These are phyloP conservation scores for Psammodynastes pulverulentus DNA, from an alignment of 2,113 vertebrate species.

Conservation along the genomic window DNA sequence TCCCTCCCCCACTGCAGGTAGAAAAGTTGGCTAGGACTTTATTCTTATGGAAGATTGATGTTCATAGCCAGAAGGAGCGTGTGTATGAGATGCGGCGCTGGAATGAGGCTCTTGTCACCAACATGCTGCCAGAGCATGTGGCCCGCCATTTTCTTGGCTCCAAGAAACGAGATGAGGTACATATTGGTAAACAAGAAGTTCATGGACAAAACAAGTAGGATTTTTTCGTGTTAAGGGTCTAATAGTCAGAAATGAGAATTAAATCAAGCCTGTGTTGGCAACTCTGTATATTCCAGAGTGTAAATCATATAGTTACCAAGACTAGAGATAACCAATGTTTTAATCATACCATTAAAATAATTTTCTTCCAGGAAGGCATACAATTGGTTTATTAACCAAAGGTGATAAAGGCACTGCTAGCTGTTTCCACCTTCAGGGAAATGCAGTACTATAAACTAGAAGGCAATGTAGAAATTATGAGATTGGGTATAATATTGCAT, in stretches of 20 bases:
- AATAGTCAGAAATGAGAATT: background rate
- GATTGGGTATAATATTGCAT: background rate
- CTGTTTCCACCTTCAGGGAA: background rate
- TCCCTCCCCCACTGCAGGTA: constrained; percentile 67
- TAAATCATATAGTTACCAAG: background rate
- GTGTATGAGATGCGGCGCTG: constrained; percentile 94
- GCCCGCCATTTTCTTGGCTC: constrained; percentile 91
- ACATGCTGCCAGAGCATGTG: constrained; percentile 96
- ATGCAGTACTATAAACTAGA: background rate
- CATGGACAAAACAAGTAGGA: background rate
- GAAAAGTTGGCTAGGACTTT: constrained; percentile 86
- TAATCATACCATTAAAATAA: background rate
- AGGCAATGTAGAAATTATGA: background rate
- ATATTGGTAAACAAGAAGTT: background rate
- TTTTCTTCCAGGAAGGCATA: background rate
- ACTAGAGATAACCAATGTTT: background rate
- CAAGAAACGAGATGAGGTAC: constrained; percentile 91
- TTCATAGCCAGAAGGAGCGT: constrained; percentile 89
- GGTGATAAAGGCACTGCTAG: background rate
- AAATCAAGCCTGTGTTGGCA: background rate
- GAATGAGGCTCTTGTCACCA: constrained; percentile 92
- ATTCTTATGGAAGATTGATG: constrained; percentile 91
- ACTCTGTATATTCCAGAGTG: background rate
- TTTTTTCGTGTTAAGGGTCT: background rate
- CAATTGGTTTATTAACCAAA: background rate